Percentiles rank a stretch among this genome's conserved stretches.
phyloP scores from a whole-genome alignment of 2,797 vertebrate genomes.

The Bryconaethiops microstoma region DNA sequence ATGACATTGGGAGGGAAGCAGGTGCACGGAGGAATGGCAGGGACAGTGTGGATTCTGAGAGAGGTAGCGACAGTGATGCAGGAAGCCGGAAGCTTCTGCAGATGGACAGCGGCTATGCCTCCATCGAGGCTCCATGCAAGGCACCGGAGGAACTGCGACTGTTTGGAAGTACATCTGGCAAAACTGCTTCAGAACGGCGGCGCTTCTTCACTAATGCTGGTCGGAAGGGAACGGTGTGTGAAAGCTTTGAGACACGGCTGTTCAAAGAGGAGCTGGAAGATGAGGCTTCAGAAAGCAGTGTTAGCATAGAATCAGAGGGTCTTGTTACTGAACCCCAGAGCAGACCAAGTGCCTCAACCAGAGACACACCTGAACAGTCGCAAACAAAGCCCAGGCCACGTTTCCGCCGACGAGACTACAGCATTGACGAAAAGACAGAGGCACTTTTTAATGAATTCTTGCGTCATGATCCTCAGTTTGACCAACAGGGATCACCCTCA shows the following conservation, averaged over 20 bases:
- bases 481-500: constrained; percentile 82
- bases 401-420: constrained; percentile 91
- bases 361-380: constrained; percentile 51
- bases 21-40: constrained; percentile 63
- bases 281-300: constrained; percentile 36
- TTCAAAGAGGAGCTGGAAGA: constrained; percentile 82
- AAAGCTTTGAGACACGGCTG: constrained; percentile 82
- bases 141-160: constrained; percentile 82
- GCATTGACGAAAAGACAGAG: constrained; percentile 96
- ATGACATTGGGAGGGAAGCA: constrained; percentile 53
- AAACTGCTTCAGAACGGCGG: constrained; percentile 86
- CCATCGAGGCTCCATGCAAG: constrained; percentile 90
- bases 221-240: constrained; percentile 85
- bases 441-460: constrained; percentile 95
- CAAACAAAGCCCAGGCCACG: constrained; percentile 60
- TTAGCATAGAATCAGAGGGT: constrained; percentile 7
- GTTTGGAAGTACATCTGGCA: constrained; percentile 75
- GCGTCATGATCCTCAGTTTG: constrained; percentile 93
- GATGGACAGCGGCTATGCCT: constrained; percentile 98
- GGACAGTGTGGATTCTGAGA: constrained; percentile 62
- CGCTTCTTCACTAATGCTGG: constrained; percentile 87
- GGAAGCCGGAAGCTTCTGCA: constrained; percentile 90
- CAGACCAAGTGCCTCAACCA: constrained; percentile 64
- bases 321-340: constrained; percentile 33
- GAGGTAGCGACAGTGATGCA: constrained; percentile 74